Evolutionary conservation across 1,140 invertebrate species (phyloP).

Genomic region (Periplaneta americana): DNA sequence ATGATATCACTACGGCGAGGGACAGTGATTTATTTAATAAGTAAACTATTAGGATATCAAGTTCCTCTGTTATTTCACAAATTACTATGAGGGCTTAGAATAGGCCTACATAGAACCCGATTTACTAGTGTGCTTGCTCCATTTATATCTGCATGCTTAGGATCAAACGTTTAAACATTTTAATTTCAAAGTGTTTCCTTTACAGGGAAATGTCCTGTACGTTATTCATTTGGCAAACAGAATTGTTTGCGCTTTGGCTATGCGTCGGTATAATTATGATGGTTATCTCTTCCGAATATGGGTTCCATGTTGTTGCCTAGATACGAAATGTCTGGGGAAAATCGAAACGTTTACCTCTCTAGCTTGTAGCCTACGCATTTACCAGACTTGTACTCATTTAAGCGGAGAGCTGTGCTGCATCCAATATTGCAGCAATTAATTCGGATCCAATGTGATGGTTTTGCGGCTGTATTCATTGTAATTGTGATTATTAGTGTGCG

Average conservation of each 20-base stretch:
- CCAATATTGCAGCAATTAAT: background rate
- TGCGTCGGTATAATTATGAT: background rate
- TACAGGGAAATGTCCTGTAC: background rate
- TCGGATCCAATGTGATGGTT: background rate
- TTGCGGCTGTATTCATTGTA: background rate
- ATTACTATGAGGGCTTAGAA: too few species aligned
- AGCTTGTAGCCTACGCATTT: background rate
- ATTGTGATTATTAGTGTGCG: background rate
- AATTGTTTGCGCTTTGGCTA: background rate
- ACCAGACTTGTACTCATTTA: too few species aligned
- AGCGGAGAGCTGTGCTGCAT: too few species aligned
- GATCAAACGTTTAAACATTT: too few species aligned
- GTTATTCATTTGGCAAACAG: background rate
- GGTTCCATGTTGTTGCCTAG: background rate
- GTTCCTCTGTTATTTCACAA: too few species aligned
- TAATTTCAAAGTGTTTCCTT: too few species aligned
- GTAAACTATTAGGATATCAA: too few species aligned
- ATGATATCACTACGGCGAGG: too few species aligned
- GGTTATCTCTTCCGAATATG: background rate
- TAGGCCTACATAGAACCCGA: too few species aligned
- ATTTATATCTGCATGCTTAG: too few species aligned
- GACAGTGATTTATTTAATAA: too few species aligned
- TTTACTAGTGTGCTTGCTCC: too few species aligned
- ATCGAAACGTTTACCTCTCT: background rate
- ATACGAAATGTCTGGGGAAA: background rate